These are phyloP conservation scores for Lepidotrigona ventralis DNA, from an alignment of 1,140 invertebrate genomes.

Conservation along the genomic window DNA sequence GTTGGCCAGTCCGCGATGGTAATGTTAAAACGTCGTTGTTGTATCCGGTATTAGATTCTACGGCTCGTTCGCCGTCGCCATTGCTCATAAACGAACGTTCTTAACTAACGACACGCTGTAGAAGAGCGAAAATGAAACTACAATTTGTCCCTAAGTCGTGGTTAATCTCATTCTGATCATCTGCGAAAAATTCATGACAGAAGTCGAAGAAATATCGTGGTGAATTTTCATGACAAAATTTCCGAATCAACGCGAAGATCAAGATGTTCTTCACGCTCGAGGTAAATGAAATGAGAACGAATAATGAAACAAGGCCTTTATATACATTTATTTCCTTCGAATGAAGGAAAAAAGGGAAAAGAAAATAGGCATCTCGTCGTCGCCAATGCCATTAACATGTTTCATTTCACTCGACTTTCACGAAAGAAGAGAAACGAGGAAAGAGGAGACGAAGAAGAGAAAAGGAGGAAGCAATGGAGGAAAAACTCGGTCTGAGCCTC, in stretches of 20 bases:
- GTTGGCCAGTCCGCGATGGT: not conserved
- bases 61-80: slow-evolving; percentile 21
- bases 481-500: not conserved
- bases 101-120: slow-evolving; percentile 33
- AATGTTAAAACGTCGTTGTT: slow-evolving; percentile 30
- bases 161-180: not conserved
- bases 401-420: slow-evolving; percentile 41
- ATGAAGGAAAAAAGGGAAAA: no score
- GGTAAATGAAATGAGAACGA: not conserved
- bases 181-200: not conserved
- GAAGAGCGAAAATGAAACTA: not conserved
- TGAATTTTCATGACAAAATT: no score
- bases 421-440: not conserved
- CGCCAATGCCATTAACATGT: slow-evolving; percentile 49
- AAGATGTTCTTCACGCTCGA: not conserved
- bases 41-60: slow-evolving; percentile 25
- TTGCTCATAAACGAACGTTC: slow-evolving; percentile 6
- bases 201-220: no score
- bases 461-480: not conserved
- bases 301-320: not conserved
- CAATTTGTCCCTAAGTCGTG: no score
- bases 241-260: no score
- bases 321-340: not conserved
- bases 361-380: not conserved
- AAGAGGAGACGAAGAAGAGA: not conserved